These are phyloP conservation scores for Orchesella flavescens DNA, from an alignment of 2,888 invertebrate species.

Conservation along the genomic window DNA sequence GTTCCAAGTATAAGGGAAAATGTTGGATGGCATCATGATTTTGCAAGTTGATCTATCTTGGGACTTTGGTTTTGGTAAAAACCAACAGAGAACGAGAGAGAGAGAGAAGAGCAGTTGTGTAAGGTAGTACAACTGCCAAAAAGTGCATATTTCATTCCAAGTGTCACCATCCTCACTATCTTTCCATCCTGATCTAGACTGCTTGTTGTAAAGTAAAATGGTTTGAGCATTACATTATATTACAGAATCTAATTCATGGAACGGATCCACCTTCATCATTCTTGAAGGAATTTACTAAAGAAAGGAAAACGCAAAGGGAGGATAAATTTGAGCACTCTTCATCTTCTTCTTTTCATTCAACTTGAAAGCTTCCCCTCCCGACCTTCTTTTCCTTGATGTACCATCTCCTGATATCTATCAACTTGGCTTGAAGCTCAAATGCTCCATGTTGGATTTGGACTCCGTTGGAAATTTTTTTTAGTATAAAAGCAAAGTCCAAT, in stretches of 20 bases:
- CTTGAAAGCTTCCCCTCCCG: neutral
- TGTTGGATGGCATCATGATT: too few relatives aligned
- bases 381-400: too few relatives aligned
- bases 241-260: conserved; percentile 14
- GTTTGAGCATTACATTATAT: neutral
- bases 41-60: neutral
- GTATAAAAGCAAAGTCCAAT: too few relatives aligned
- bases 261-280: conserved; percentile 9
- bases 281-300: neutral
- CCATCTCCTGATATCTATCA: too few relatives aligned
- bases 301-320: neutral
- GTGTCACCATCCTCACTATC: neutral
- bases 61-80: neutral
- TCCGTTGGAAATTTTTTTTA: too few relatives aligned
- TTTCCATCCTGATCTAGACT: too few relatives aligned
- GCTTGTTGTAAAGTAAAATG: too few relatives aligned
- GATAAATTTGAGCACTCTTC: neutral
- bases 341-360: conserved; percentile 16
- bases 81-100: too few relatives aligned
- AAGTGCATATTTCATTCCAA: conserved; percentile 5
- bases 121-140: conserved; percentile 13
- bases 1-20: too few relatives aligned
- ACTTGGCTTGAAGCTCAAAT: too few relatives aligned
- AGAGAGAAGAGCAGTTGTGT: neutral
- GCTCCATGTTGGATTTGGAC: too few relatives aligned